Evolutionary conservation across 2,797 vertebrate species (phyloP).

Genomic region (Diglossa cyanea): DNA sequence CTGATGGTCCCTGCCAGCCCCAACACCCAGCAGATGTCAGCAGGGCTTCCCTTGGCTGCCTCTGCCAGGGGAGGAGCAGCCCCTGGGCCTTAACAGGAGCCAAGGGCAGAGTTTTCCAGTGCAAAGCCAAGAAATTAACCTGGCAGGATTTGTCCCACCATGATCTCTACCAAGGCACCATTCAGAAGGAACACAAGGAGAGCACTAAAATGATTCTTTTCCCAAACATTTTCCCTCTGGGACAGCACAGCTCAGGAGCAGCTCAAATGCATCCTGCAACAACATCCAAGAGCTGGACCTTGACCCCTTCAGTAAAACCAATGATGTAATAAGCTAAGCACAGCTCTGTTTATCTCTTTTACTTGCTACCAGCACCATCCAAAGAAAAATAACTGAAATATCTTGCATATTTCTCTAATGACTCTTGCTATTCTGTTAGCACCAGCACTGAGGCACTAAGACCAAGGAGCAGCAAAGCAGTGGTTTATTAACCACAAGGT

Average conservation of each 20-base stretch:
- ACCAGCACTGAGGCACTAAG: not conserved
- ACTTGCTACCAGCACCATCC: slow-evolving; percentile 27
- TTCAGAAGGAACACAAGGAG: rapidly evolving
- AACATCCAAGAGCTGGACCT: not conserved
- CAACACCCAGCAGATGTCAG: not conserved
- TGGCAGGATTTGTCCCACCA: not conserved
- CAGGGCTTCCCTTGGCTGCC: not conserved
- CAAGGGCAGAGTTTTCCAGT: not conserved
- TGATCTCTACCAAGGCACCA: not conserved
- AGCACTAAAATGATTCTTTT: not conserved
- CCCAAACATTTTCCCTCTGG: not conserved
- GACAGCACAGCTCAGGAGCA: not conserved
- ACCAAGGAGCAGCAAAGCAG: not conserved
- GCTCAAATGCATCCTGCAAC: not conserved
- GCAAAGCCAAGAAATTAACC: not conserved
- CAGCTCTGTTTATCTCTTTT: slow-evolving; percentile 5
- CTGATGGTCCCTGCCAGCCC: not conserved
- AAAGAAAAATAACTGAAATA: slow-evolving; percentile 44
- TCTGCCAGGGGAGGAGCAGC: not conserved
- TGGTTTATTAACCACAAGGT: not conserved
- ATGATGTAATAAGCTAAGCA: not conserved
- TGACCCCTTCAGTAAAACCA: slow-evolving; percentile 22
- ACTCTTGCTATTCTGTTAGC: not conserved
- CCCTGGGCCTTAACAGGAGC: not conserved
- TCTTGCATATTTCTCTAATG: slow-evolving; percentile 40